Base-by-base conservation (phyloP, 1,140 invertebrate species). In the Sipha flava region DNA sequence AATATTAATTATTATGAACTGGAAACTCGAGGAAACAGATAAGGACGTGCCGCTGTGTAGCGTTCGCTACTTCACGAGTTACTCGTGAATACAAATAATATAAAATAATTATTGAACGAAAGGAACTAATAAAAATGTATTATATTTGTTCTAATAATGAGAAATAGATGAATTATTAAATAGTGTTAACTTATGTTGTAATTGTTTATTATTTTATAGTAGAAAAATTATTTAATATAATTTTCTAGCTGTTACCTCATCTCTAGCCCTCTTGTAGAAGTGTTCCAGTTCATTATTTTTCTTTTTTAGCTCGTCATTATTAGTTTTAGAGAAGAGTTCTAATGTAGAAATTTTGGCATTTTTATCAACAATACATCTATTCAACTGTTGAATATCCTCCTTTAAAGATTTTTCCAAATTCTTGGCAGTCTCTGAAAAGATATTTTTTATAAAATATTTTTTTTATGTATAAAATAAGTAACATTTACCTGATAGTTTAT, bases 331-430 rank as follows among this genome's bases (percentile, higher is more conserved):
- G 40, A 77, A 40, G 0, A 77, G 16, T 43, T 77, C 73, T 40
- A 57, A 57, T 59, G 73, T 77, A 40, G 73, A 77, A 59, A 77
- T 77, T 77, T 77, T 77, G 3, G 73, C 73, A 54, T 77, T 77
- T 16, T 77, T 77, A 26, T 77, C 73, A 2, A 77, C 73, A 59
- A 77, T 77, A 77, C 73, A 77, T 29, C 73, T 59, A 23, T 77
- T 77, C 2, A 77, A 23, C 26, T 77, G 73, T 29, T 77, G 73
- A 10, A 77, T 77, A 3, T 77, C 73, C 59, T 77, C 73, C 2
- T 77, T 77, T 43, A 77, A 57, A 23, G 73, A 77, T 59, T 77
- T 77, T 77, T 77, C 73, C 14, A 77, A 37, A 29, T n/a, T 77
- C 59, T 40, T 77, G 10, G 73, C n/a, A 43, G 31, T 59, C 1